These are phyloP conservation scores for Salarias fasciatus DNA, from an alignment of 2,797 vertebrate species.

Conservation along the genomic window DNA sequence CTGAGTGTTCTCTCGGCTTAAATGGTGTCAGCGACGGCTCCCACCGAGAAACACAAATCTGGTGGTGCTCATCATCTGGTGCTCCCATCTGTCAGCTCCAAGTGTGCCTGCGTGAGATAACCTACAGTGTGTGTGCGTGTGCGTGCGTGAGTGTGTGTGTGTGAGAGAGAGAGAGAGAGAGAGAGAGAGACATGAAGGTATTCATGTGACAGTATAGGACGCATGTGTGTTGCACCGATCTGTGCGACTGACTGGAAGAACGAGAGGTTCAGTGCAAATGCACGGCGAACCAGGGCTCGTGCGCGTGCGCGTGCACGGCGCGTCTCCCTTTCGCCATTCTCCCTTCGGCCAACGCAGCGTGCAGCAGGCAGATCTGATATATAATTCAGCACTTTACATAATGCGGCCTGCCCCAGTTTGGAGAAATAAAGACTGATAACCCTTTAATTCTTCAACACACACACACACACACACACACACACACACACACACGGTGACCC, in stretches of 20 bases:
- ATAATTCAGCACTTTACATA: slow-evolving; percentile 81
- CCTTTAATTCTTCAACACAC: slow-evolving; percentile 59
- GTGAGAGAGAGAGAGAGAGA: neutral
- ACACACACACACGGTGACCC: neutral
- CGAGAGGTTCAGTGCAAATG: neutral
- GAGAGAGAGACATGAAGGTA: too few relatives aligned
- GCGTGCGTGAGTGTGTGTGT: slow-evolving; percentile 13
- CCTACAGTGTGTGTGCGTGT: slow-evolving; percentile 15
- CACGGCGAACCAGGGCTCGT: neutral
- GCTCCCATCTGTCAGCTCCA: slow-evolving; percentile 80
- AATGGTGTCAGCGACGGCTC: slow-evolving; percentile 78
- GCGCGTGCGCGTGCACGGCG: too few relatives aligned
- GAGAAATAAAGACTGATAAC: slow-evolving; percentile 68
- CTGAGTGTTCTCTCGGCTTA: slow-evolving; percentile 74
- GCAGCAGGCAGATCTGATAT: slow-evolving; percentile 69
- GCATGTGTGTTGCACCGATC: slow-evolving; percentile 19
- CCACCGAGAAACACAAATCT: slow-evolving; percentile 77
- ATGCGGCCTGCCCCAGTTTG: slow-evolving; percentile 77
- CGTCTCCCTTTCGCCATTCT: slow-evolving; percentile 47
- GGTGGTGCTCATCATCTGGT: slow-evolving; percentile 82
- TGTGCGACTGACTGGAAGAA: slow-evolving; percentile 13
- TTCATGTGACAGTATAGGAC: slow-evolving; percentile 6
- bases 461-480: slow-evolving; percentile 12
- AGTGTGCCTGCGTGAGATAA: slow-evolving; percentile 48
- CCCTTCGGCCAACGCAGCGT: slow-evolving; percentile 59